Evolutionary conservation across 2,797 vertebrate species (phyloP).

Genomic region (Enteromius mattozi): DNA sequence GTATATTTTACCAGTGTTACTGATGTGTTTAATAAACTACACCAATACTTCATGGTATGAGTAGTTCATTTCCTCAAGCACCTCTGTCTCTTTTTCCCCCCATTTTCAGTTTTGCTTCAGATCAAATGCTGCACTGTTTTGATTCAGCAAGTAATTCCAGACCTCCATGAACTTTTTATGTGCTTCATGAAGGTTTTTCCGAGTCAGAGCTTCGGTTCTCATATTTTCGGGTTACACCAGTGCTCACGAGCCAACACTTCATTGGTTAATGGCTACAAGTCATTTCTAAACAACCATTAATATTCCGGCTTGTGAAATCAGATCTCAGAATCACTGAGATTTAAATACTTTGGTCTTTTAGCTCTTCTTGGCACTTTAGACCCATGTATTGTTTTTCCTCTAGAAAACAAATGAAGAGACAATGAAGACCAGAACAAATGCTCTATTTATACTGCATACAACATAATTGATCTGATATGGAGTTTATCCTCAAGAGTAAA

Average conservation of each 20-base stretch:
- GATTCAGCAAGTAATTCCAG: not conserved
- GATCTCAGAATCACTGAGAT: not conserved
- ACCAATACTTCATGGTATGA: not conserved
- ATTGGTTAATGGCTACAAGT: constrained; percentile 47
- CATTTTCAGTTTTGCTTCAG: not conserved
- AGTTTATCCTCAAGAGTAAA: not conserved
- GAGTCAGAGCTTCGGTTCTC: constrained; percentile 41
- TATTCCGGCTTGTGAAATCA: constrained; percentile 30
- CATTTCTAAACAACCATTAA: constrained; percentile 55
- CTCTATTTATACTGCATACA: constrained; percentile 2
- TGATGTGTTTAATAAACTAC: not conserved
- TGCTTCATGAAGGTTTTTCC: constrained; percentile 29
- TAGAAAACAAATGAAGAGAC: constrained; percentile 23
- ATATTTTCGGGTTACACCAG: constrained; percentile 42
- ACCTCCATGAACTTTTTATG: constrained; percentile 24
- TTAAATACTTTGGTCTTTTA: not conserved
- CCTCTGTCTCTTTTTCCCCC: too few species aligned
- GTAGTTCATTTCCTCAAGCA: not conserved
- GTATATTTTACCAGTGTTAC: not conserved
- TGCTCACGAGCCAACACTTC: constrained; percentile 9
- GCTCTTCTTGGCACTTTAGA: not conserved
- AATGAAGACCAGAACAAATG: constrained; percentile 12
- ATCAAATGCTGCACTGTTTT: not conserved
- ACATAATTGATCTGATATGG: not conserved
- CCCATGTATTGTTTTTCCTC: not conserved